Conservation (phyloP, 2,888 invertebrate genomes). For the Ypsolopha scabrella region DNA sequence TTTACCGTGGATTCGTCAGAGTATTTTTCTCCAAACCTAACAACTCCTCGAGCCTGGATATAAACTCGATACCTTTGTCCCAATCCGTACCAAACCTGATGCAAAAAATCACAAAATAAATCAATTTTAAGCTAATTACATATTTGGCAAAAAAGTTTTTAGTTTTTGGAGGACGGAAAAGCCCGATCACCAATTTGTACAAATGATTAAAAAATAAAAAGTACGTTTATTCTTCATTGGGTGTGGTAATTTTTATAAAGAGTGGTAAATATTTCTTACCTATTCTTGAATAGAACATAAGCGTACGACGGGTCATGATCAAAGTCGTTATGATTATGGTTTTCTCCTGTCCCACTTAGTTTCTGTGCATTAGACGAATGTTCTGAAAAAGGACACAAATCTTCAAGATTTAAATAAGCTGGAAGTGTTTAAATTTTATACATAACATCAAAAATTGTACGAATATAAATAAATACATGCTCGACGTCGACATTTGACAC, state of each 20-base stretch:
- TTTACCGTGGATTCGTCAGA: slow-evolving; percentile 75
- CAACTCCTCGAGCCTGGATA: slow-evolving; percentile 76
- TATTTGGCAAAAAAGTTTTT: too few relatives aligned
- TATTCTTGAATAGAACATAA: slow-evolving; percentile 81
- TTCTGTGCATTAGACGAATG: slow-evolving; percentile 30
- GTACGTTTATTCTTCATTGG: too few relatives aligned
- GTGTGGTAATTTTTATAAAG: too few relatives aligned
- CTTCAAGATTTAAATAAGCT: too few relatives aligned
- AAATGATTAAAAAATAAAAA: too few relatives aligned
- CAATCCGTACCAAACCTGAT: slow-evolving; percentile 65
- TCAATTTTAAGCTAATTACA: too few relatives aligned
- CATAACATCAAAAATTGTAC: too few relatives aligned
- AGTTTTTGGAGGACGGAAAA: too few relatives aligned
- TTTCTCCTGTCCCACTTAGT: slow-evolving; percentile 19
- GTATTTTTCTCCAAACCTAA: slow-evolving; percentile 74
- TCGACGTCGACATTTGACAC: too few relatives aligned
- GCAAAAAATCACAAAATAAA: slow-evolving; percentile 13
- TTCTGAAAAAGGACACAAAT: slow-evolving; percentile 20
- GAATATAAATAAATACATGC: too few relatives aligned
- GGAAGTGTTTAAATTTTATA: too few relatives aligned
- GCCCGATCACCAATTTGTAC: too few relatives aligned
- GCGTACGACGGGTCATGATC: slow-evolving; percentile 83
- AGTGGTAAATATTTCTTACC: slow-evolving; percentile 51
- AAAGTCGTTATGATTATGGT: slow-evolving; percentile 67
- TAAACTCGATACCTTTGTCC: slow-evolving; percentile 80